Conservation (phyloP, 2,797 vertebrate species). For the Spatula versicolor region DNA sequence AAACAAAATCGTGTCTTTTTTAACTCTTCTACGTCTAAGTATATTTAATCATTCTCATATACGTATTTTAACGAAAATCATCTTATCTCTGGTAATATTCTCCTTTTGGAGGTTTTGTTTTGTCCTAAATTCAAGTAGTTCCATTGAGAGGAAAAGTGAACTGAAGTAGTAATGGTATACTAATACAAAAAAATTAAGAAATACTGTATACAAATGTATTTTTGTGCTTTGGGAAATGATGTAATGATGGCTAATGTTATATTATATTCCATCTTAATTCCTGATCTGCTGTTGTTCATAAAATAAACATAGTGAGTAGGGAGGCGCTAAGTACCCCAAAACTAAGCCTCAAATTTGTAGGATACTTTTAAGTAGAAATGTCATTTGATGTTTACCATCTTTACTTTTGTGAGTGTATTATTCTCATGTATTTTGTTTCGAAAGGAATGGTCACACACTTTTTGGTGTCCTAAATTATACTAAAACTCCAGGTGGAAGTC, state of each 20-base stretch:
- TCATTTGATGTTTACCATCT: neutral
- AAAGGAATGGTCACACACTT: slow-evolving; percentile 90
- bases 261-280: neutral
- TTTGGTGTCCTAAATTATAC: slow-evolving; percentile 94
- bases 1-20: neutral
- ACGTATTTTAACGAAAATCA: neutral
- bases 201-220: neutral
- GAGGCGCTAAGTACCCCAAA: neutral
- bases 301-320: neutral
- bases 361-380: neutral
- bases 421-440: slow-evolving; percentile 37
- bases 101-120: neutral
- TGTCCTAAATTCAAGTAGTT: neutral
- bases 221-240: neutral
- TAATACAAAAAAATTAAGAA: neutral
- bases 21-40: neutral
- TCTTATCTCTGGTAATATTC: neutral
- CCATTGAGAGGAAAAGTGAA: neutral
- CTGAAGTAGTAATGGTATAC: neutral
- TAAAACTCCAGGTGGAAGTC: slow-evolving; percentile 91
- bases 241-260: neutral
- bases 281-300: neutral
- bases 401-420: neutral
- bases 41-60: neutral
- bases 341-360: neutral